Base-by-base conservation (phyloP, 2,888 invertebrate genomes). In the Lymantria monacha region DNA sequence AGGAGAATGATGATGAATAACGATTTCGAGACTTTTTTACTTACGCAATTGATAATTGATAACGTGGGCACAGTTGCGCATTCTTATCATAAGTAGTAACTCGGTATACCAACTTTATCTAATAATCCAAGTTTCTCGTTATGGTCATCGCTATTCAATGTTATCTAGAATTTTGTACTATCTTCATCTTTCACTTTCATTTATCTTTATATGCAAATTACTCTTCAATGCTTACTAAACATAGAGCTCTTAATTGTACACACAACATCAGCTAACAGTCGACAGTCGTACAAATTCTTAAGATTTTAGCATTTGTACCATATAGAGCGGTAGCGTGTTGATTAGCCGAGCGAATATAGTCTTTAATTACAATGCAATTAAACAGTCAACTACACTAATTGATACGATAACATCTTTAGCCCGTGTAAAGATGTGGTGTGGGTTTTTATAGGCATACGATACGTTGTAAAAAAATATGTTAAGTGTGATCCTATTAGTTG, bases 361-460 rank as follows among this genome's bases (percentile, higher is more conserved):
- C 77, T 76, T 77, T 83, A 84, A 85, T 83, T 80, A 79, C 77
- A 74, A 75, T 72, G 75, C 76, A 79, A 82, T 84, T 81, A 79
- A 82, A 72, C 70, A 77, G 72, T 73, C 67, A 71, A 74, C 63
- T 72, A 67, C 73, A 69, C 76, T 83, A 83, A 85, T 84, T 82
- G 81, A 80, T 69, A 69, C 65, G 75, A 76, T 76, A 76, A 75
- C 77, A 72, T 84, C 76, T 74, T 74, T 75, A 70, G 70, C 59
- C 63, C 61, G 65, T 54, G 62, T 56, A 59, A 60, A 65, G 61
- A 70, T 63, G 67, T 69, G 70, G 59, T 70, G 66, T 51, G 57
- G 63, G 10, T 76, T 81, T 82, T 81, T 79, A 70, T 61, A 48
- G 38, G 46, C 44, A 33, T 49, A 68, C 55, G 63, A 66, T 66